Conservation (phyloP, 2,888 invertebrate species). For the Erebia epiphron region DNA sequence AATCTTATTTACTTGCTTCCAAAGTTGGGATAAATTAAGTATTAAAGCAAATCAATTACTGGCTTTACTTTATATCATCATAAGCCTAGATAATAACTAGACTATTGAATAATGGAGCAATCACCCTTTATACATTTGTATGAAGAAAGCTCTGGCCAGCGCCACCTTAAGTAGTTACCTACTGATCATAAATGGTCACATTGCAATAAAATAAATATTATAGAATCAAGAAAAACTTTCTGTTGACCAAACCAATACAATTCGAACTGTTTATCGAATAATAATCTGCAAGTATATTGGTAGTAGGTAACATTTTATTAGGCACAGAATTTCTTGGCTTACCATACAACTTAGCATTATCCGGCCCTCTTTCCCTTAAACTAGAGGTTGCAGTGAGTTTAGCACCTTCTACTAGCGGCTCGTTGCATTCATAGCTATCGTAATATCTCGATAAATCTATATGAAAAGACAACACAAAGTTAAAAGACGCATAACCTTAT, state of each 20-base stretch:
- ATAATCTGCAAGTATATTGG: slow-evolving; percentile 6
- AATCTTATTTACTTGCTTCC: no score
- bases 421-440: slow-evolving; percentile 88
- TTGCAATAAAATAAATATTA: no score
- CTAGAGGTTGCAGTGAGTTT: slow-evolving; percentile 91
- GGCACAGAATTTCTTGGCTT: slow-evolving; percentile 64
- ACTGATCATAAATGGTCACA: no score
- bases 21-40: no score
- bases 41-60: no score
- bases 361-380: slow-evolving; percentile 91
- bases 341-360: slow-evolving; percentile 94
- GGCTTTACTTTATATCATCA: no score
- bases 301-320: not conserved
- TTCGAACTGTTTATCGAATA: not conserved
- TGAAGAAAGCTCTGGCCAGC: no score
- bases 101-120: no score
- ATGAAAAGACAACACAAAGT: not conserved
- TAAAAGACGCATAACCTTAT: not conserved
- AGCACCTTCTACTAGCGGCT: slow-evolving; percentile 88
- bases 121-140: no score
- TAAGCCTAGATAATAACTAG: no score
- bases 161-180: no score
- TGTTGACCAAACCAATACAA: not conserved
- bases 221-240: not conserved
- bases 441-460: slow-evolving; percentile 70